Conservation (phyloP, 2,113 vertebrate species). For the Cnemophilus loriae region DNA sequence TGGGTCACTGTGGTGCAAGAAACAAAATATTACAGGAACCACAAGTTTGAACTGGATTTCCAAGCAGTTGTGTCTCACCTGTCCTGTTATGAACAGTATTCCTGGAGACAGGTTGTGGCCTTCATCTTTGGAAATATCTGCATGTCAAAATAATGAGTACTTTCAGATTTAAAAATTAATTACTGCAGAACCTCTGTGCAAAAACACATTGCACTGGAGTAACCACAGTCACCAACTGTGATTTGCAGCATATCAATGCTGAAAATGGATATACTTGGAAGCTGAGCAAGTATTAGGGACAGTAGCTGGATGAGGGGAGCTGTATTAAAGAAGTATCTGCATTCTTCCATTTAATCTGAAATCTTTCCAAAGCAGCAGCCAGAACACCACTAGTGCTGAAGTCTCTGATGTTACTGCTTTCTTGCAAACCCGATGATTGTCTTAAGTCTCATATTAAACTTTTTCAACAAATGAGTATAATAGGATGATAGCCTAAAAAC, state of each 20-base stretch:
- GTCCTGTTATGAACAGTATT: not conserved
- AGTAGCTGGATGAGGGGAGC: not conserved
- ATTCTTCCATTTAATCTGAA: not conserved
- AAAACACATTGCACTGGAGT: not conserved
- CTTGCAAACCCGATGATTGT: not conserved
- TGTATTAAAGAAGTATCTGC: not conserved
- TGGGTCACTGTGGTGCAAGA: not conserved
- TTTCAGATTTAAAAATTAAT: not conserved
- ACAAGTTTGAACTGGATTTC: not conserved
- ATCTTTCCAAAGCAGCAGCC: not conserved
- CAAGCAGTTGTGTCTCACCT: not conserved
- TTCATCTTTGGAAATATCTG: not conserved
- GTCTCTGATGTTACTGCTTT: not conserved
- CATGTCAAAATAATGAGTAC: not conserved
- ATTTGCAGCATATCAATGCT: not conserved
- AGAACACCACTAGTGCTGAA: not conserved
- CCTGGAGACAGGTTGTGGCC: not conserved
- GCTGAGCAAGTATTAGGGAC: not conserved
- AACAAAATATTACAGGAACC: not conserved
- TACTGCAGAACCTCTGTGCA: not conserved
- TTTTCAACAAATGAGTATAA: not conserved
- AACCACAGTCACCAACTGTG: not conserved
- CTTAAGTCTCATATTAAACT: not conserved
- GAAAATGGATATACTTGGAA: not conserved
- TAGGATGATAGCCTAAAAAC: not conserved